These are phyloP conservation scores for Pseudochirops corinnae DNA, from an alignment of 2,797 vertebrate genomes.

Conservation along the genomic window DNA sequence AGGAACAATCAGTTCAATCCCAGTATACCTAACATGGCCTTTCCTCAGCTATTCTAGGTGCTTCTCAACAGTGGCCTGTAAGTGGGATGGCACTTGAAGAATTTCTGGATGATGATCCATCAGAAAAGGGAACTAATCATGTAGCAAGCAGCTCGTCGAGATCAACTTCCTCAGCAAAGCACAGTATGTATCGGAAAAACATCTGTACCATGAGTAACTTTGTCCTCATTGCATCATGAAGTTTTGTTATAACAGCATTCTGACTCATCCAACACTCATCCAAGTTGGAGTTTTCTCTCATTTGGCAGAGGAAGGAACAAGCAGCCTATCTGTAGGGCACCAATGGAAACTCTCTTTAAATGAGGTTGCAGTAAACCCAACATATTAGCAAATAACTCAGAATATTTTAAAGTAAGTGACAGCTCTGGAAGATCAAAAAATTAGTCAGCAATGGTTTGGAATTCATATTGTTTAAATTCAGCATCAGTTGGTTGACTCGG, in stretches of 20 bases:
- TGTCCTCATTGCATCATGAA: conserved; percentile 85
- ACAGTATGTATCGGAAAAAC: conserved; percentile 93
- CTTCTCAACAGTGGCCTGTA: conserved; percentile 90
- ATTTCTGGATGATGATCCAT: conserved; percentile 96
- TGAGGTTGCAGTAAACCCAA: conserved; percentile 93
- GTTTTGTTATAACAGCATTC: conserved; percentile 87
- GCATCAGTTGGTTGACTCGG: conserved; percentile 90
- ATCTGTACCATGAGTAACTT: conserved; percentile 95
- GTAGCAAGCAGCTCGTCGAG: conserved; percentile 94
- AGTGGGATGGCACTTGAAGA: conserved; percentile 92
- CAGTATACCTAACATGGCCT: conserved; percentile 82
- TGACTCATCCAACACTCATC: conserved; percentile 94
- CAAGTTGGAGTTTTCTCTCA: conserved; percentile 93
- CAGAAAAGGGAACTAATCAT: conserved; percentile 93
- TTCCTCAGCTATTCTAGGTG: conserved; percentile 88
- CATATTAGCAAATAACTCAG: conserved; percentile 97
- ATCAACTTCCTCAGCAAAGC: conserved; percentile 91
- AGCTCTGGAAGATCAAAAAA: conserved; percentile 91
- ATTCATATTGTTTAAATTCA: conserved; percentile 97
- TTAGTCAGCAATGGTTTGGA: conserved; percentile 94
- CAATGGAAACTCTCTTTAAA: conserved; percentile 91
- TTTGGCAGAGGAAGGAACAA: conserved; percentile 93
- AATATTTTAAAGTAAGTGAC: conserved; percentile 94
- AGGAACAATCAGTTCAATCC: conserved; percentile 78
- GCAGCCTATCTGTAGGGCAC: conserved; percentile 94